Evolutionary conservation across 2,797 vertebrate genomes (phyloP), one percentile per base, ranked within the genome.

Genomic region (Streptopelia turtur): DNA sequence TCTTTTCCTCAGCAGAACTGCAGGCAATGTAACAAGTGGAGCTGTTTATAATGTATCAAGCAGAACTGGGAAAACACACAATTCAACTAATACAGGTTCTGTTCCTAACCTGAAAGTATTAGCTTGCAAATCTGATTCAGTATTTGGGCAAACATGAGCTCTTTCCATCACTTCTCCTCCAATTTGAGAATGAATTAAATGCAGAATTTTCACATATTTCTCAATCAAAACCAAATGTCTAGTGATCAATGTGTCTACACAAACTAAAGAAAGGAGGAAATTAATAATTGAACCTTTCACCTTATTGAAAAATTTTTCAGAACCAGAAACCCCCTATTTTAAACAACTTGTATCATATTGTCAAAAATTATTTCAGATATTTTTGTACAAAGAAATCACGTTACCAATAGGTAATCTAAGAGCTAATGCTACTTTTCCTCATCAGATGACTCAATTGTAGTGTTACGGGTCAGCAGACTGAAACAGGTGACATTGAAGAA

Each of bases 401-500:
- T 83, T 91, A 79, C 56, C 45, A 82, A 78, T 65, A 89, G 28
- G 10, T 85, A 96, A 91, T 70, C n/a, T 37, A 83, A 68, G 65
- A 77, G 76, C 56, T 69, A 88, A 71, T 24, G 53, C 35, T 41
- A 68, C 49, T 61, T 85, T 59, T 72, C 31, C 25, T 57, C 23
- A 84, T 18, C 64, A 79, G 89, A 31, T 76, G 55, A 92, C 59
- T 77, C 35, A 52, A 10, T 28, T 37, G 35, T 55, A 87, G n/a
- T 66, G 94, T 91, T 43, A 83, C 78, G 60, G 28, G n/a, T 72
- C 17, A 71, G 30, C 50, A 70, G 59, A 55, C 24, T 55, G 39
- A 41, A 55, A 71, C 27, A 33, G 92, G 45, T 52, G 41, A 41
- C 35, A 47, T 0, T 64, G 56, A n/a, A 52, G 28, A 60, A 63